Evolutionary conservation across 2,888 invertebrate species (phyloP), one percentile per base, ranked within the genome.

Genomic region (Xylota segnis): DNA sequence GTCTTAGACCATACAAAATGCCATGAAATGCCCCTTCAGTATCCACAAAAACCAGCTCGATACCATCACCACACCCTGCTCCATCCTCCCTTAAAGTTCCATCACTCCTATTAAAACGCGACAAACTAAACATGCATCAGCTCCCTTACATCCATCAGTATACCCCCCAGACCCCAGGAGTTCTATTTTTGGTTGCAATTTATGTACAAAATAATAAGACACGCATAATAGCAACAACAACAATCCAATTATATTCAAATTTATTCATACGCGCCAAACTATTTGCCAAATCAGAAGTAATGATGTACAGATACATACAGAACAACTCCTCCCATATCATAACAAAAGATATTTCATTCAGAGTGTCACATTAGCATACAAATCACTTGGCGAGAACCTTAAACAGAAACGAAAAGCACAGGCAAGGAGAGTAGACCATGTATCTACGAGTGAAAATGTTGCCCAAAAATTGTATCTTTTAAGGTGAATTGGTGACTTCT

Each of bases 301-400:
- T 82, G 63, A 56, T 59, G 47, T 50, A 75, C 58, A 23, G 23
- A 23, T 23, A 23, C 23, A n/a, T n/a, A 75, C 47, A 66, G 56
- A 65, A 32, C n/a, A 56, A 9, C 63, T 65, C 29, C 40, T 56
- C 23, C 16, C 37, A 40, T 40, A 65, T 4, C 50, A 66, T 61
- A 79, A 79, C 59, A 74, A 76, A 66, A 66, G 65, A 66, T 72
- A 43, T 68, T 81, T 59, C 45, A 68, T 61, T 63, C 45, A 34
- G n/a, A n/a, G 61, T 75, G 56, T 43, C 63, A 18, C 75, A 82
- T 82, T 82, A 63, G 81, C 81, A 82, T 75, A 70, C 68, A 75
- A 82, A 82, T 75, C 63, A 63, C 76, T 66, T 75, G 81, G 68
- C 75, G 63, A 75, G 23, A n/a, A 54, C 75, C 81, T 61, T 61